phyloP scores from a whole-genome alignment of 2,888 invertebrate genomes.

The Acholoe squamosa region DNA sequence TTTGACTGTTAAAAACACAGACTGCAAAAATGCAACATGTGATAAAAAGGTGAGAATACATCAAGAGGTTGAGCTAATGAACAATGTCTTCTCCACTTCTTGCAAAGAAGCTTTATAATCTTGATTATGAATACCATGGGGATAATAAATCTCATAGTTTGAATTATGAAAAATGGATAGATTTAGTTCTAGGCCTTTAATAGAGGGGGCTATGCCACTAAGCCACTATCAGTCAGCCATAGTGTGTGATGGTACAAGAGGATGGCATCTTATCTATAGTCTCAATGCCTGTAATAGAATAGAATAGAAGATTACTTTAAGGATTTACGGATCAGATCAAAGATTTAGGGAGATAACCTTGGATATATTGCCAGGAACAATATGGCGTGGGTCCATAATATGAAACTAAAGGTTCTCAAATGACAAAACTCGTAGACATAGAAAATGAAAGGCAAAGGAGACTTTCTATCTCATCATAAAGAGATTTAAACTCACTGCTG shows the following conservation, averaged over 20 bases:
- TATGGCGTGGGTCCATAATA: neutral
- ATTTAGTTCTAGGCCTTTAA: neutral
- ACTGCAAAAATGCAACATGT: too few species aligned
- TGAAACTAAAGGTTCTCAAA: too few species aligned
- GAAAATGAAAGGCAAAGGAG: too few species aligned
- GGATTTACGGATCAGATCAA: slow-evolving; percentile 18
- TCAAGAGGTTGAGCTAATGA: neutral
- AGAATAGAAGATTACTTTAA: neutral
- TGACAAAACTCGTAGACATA: too few species aligned
- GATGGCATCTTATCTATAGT: neutral
- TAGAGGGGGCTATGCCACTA: neutral
- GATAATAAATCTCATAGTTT: neutral
- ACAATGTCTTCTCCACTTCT: neutral
- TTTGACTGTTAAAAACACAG: too few species aligned
- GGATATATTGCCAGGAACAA: neutral
- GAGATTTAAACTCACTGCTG: too few species aligned
- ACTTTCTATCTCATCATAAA: too few species aligned
- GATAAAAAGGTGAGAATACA: neutral
- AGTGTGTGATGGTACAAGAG: neutral
- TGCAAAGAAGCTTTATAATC: neutral
- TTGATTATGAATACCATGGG: neutral
- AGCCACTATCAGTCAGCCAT: neutral
- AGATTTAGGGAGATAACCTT: neutral
- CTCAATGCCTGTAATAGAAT: neutral
- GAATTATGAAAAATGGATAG: neutral